A percentile compares a stretch with the other conserved stretches of the same genome.
These are phyloP conservation scores for Tinamus major DNA, from an alignment of 2,797 vertebrate species.

Conservation along the genomic window DNA sequence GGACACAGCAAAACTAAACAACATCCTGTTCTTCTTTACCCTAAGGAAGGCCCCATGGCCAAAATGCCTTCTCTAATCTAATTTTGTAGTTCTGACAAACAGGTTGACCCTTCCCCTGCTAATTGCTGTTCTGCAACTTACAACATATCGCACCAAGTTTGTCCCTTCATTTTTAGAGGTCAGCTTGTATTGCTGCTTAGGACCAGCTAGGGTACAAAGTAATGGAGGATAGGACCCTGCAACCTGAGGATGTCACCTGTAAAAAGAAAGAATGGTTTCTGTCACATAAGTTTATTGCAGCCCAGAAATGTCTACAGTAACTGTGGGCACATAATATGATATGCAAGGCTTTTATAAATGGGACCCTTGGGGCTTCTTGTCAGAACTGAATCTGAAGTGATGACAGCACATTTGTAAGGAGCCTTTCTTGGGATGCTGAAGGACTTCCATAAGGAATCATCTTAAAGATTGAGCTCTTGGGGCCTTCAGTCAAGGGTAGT, in stretches of 20 bases:
- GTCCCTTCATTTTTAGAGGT: conserved; percentile 41
- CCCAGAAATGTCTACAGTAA: conserved; percentile 65
- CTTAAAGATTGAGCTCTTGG: conserved; percentile 57
- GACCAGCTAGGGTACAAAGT: conserved; percentile 14
- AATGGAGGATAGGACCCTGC: conserved; percentile 19
- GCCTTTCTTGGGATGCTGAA: conserved; percentile 66
- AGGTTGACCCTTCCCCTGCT: conserved; percentile 65
- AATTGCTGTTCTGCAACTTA: conserved; percentile 38
- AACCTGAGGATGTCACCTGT: conserved; percentile 57
- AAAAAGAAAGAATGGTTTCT: conserved; percentile 65
- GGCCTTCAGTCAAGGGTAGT: conserved; percentile 44
- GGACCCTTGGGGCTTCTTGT: conserved; percentile 73
- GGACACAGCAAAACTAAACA: conserved; percentile 67
- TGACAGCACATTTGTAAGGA: conserved; percentile 71
- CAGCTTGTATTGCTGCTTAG: neutral
- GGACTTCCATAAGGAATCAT: conserved; percentile 58
- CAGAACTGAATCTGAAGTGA: conserved; percentile 75
- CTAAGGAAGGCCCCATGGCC: conserved; percentile 72
- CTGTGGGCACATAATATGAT: conserved; percentile 64
- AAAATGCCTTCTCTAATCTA: conserved; percentile 66
- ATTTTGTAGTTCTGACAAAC: conserved; percentile 63
- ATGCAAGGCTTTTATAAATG: conserved; percentile 71
- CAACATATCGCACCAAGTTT: neutral
- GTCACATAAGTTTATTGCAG: conserved; percentile 70
- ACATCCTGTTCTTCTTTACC: conserved; percentile 75